Evolutionary conservation across 2,113 vertebrate genomes (phyloP).

Genomic region (Carassius auratus): DNA sequence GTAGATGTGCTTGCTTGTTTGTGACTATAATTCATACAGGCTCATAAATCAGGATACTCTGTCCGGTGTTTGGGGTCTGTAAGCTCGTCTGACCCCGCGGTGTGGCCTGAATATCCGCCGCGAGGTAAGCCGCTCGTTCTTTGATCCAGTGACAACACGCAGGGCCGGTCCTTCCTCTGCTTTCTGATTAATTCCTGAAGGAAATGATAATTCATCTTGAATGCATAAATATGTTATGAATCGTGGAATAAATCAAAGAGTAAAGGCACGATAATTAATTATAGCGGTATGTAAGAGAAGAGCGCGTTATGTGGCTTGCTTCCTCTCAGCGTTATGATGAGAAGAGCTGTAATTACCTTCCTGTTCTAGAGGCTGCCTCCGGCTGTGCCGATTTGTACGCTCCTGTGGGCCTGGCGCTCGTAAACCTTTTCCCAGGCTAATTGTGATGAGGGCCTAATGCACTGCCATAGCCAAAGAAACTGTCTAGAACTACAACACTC

Average conservation of each 20-base stretch:
- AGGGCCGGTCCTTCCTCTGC: constrained; percentile 66
- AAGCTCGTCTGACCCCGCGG: neutral
- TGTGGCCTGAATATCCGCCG: neutral
- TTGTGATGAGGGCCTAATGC: constrained; percentile 76
- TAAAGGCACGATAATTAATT: constrained; percentile 80
- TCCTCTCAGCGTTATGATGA: constrained; percentile 77
- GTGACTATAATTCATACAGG: neutral
- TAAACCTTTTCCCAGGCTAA: constrained; percentile 78
- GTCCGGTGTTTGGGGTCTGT: neutral
- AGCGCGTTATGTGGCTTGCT: constrained; percentile 78
- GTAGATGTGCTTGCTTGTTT: neutral
- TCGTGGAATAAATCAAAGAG: constrained; percentile 80
- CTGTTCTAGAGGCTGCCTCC: constrained; percentile 56
- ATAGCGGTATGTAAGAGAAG: constrained; percentile 69
- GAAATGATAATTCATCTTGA: constrained; percentile 82
- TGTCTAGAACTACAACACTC: constrained; percentile 54
- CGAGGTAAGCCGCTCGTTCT: constrained; percentile 67
- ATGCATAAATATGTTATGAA: constrained; percentile 85
- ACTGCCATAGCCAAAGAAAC: constrained; percentile 73
- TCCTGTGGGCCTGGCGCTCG: constrained; percentile 69
- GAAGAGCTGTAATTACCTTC: constrained; percentile 79
- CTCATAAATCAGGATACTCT: constrained; percentile 3
- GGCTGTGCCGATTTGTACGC: constrained; percentile 60
- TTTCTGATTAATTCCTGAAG: constrained; percentile 81
- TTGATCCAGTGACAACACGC: constrained; percentile 70